Evolutionary conservation across 1,140 invertebrate genomes (phyloP), one percentile per base, ranked within the genome.

Genomic region (Aethina tumida): DNA sequence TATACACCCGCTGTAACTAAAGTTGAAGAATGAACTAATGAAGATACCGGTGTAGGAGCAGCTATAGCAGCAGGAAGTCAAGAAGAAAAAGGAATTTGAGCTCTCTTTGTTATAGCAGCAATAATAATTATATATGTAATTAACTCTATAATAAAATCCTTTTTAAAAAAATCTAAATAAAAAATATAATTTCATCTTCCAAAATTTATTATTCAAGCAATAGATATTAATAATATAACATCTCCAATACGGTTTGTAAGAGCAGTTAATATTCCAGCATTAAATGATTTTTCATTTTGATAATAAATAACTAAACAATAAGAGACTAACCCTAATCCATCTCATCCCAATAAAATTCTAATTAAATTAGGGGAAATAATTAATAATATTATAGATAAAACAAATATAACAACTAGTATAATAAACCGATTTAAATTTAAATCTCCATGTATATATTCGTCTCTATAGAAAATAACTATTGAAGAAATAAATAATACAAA

Each of bases 11-110:
- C 76, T 19, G 77, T 81, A 0, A 83, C 78, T 53, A 82, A 69
- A 43, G 77, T 82, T 17, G 77, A 82, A 45, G 77, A 82, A 71
- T 83, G 75, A 58, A 82, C 75, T 63, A 82, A 72, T 30, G 77
- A 68, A 29, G 77, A 80, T 45, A 82, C 69, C 25, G 77, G 74
- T 9, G 76, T 79, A 24, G 77, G 75, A 24, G 77, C 77, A 1
- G 74, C 71, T 58, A 82, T 82, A 17, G 78, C 77, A 4, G 68
- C 69, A 0, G 79, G 79, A 19, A 83, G 58, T 56, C 79, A 80
- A 43, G 69, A 65, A 50, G 72, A 76, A 73, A 83, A 83, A 31
- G 76, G 75, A 68, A 81, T 69, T 65, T 81, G 75, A 54, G 77
- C 77, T 48, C 76, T 81, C 63, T 83, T 83, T 46, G 79, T 82